Conservation (phyloP, 2,888 invertebrate species). For the Neoascia interrupta region DNA sequence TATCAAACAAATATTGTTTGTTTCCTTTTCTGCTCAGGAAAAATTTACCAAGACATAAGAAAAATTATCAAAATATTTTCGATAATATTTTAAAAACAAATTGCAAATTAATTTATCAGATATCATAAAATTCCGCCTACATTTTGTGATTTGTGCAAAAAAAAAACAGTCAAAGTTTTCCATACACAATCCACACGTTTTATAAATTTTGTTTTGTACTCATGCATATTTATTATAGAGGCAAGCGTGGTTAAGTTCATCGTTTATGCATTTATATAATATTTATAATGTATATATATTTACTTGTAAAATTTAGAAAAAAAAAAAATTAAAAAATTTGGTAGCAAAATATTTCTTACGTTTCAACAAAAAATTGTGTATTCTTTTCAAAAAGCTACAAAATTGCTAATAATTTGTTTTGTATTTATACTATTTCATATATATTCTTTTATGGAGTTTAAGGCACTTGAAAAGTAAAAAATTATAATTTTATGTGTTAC, state of each 20-base stretch:
- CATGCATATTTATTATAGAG: slow-evolving; percentile 66
- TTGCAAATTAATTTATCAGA: background rate
- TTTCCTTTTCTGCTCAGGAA: slow-evolving; percentile 4
- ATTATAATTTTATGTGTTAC: too few relatives aligned
- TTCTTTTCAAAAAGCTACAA: slow-evolving; percentile 31
- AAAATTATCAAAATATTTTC: background rate
- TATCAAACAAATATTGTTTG: slow-evolving; percentile 57
- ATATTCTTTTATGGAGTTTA: slow-evolving; percentile 37
- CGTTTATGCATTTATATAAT: slow-evolving; percentile 31
- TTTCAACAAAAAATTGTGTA: slow-evolving; percentile 18
- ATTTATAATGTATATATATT: slow-evolving; percentile 1
- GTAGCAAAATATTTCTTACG: slow-evolving; percentile 62
- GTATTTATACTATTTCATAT: slow-evolving; percentile 6
- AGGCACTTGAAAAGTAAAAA: slow-evolving; percentile 67
- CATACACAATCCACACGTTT: background rate
- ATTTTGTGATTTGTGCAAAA: background rate
- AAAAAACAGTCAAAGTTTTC: background rate
- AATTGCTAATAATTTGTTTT: slow-evolving; percentile 23
- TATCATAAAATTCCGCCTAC: background rate
- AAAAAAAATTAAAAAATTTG: slow-evolving; percentile 13
- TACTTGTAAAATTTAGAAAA: slow-evolving; percentile 34
- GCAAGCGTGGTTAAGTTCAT: slow-evolving; percentile 68
- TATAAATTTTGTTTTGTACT: slow-evolving; percentile 48
- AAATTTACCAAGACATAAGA: background rate
- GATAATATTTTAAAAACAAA: background rate